Conservation (phyloP, 2,888 invertebrate species). For the Smittia aterrima region DNA sequence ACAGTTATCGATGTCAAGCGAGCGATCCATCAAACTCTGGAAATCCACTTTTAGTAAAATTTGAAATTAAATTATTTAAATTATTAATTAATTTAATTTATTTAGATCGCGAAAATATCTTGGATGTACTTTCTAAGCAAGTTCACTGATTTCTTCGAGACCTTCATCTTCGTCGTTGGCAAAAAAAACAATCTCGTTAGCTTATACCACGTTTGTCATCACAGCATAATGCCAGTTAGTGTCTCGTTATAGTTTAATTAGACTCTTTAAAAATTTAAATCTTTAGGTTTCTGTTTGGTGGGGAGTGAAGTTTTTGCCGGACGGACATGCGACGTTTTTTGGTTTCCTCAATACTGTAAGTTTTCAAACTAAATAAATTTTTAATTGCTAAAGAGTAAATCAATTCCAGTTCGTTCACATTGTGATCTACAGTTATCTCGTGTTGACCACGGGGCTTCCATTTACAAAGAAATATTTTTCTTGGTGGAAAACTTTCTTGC, state of each 20-base stretch:
- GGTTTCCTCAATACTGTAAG: background rate
- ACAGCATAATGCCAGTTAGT: background rate
- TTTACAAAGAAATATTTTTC: background rate
- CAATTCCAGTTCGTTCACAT: background rate
- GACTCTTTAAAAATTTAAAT: background rate
- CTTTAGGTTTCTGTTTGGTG: background rate
- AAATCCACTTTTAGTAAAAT: background rate
- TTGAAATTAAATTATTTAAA: background rate
- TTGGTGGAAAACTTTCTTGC: constrained; percentile 2
- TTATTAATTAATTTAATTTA: background rate
- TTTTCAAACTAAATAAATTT: too few species aligned
- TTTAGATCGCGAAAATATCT: background rate
- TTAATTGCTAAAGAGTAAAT: too few species aligned
- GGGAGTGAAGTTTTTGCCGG: background rate
- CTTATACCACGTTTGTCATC: background rate
- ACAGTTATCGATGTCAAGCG: background rate
- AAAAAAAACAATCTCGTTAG: background rate
- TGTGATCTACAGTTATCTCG: background rate
- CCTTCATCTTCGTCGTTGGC: background rate
- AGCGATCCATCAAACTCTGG: background rate
- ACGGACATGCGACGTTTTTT: constrained; percentile 2
- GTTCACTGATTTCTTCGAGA: background rate
- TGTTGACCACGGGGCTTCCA: background rate
- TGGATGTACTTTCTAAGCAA: background rate
- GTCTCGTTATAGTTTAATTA: background rate